Evolutionary conservation across 1,140 invertebrate species (phyloP), one percentile per base, ranked within the genome.

Genomic region (Drosophila pectinifera): DNA sequence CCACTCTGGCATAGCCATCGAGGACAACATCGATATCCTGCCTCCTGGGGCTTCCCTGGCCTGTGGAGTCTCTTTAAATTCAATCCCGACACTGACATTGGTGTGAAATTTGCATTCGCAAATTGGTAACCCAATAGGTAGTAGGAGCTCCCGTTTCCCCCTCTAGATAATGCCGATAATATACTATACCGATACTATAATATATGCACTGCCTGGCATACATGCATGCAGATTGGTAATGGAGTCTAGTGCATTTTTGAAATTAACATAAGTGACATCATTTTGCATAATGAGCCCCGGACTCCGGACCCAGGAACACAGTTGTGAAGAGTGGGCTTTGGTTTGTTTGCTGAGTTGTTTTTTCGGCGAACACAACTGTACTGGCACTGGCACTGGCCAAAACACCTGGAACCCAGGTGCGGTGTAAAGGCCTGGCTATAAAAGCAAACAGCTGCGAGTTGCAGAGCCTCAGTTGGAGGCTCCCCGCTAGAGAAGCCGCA

Each of bases 61-160:
- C 55, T 69, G 55, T 49, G 58, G 28, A 49, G 45, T n/a, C 55
- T 14, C 34, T 42, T 41, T 16, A 16, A 62, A 57, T 62, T 43
- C n/a, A 59, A 59, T 34, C 14, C 28, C 28, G 8, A 31, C 28
- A 31, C 26, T 6, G 36, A 54, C 11, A 43, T 22, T 14, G 26
- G 41, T 49, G 34, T 64, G 43, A 41, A 53, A 53, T 53, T 82
- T 82, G 80, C 80, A 79, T 75, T 69, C 45, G 63, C 75, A 84
- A 82, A 82, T 82, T 84, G 80, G 80, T 84, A 84, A 79, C 59
- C 51, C 63, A 62, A 82, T 84, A 73, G 58, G 57, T 57, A 51
- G 51, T 46, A 28, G 22, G 4, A 48, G 39, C 38, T 31, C 8
- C n/a, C 28, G 16, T 3, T 13, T 11, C 13, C 6, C 41, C 38